These are phyloP conservation scores for Cheilosia variabilis DNA, from an alignment of 2,888 invertebrate species.

Conservation along the genomic window DNA sequence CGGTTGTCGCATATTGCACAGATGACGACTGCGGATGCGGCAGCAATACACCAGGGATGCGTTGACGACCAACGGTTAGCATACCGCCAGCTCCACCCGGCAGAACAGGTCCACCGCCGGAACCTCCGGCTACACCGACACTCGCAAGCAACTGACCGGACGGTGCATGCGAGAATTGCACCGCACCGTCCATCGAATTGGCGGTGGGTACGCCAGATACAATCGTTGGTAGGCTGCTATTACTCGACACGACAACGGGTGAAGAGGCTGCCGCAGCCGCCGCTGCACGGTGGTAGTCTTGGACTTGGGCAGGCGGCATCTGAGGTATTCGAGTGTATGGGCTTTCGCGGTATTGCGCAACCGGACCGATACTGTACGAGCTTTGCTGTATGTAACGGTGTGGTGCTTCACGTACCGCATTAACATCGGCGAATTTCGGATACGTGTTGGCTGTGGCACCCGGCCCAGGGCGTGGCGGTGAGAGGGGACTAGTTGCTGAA, in stretches of 20 bases:
- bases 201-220: conserved; percentile 89
- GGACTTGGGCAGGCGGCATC: conserved; percentile 80
- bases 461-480: conserved; percentile 82
- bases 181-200: conserved; percentile 78
- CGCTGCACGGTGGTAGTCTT: conserved; percentile 80
- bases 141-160: conserved; percentile 77
- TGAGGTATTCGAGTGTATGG: conserved; percentile 83
- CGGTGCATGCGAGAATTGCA: conserved; percentile 69
- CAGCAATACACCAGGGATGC: conserved; percentile 78
- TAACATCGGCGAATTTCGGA: conserved; percentile 82
- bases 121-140: conserved; percentile 76
- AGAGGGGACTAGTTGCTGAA: conserved; percentile 83
- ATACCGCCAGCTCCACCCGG: conserved; percentile 76
- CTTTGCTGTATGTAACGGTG: conserved; percentile 83
- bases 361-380: conserved; percentile 82
- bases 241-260: conserved; percentile 78
- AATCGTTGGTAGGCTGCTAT: conserved; percentile 79
- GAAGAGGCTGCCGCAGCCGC: conserved; percentile 77
- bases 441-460: conserved; percentile 82
- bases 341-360: conserved; percentile 82
- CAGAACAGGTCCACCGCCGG: conserved; percentile 51
- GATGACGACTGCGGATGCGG: conserved; percentile 77
- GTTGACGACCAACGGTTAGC: conserved; percentile 79
- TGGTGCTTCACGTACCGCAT: conserved; percentile 81
- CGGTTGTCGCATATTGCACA: conserved; percentile 83